Conservation (phyloP, 2,113 vertebrate genomes). For the Tachysurus fulvidraco region DNA sequence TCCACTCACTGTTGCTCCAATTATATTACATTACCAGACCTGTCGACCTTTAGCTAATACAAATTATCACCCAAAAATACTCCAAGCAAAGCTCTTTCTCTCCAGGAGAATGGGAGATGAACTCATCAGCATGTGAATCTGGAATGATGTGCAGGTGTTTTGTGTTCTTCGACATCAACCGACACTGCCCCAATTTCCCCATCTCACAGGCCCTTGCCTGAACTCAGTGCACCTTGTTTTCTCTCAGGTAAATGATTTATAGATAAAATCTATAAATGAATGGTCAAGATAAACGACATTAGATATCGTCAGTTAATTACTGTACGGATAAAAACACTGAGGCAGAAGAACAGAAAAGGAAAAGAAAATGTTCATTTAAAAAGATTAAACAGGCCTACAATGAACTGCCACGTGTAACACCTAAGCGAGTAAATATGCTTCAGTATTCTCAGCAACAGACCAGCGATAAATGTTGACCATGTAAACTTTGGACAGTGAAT, state of each 20-base stretch:
- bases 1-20: background rate
- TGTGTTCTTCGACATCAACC: background rate
- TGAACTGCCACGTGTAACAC: background rate
- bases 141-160: background rate
- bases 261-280: background rate
- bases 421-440: background rate
- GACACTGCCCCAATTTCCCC: background rate
- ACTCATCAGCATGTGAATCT: background rate
- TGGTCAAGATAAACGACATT: background rate
- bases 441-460: background rate
- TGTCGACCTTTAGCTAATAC: background rate
- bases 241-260: background rate
- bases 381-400: background rate
- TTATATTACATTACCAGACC: background rate
- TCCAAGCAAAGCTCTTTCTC: too few relatives aligned
- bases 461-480: background rate
- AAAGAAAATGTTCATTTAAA: background rate
- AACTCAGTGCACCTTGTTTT: background rate
- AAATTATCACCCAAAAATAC: background rate
- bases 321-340: too few relatives aligned
- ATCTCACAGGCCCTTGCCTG: background rate
- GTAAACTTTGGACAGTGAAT: background rate
- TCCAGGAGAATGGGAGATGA: background rate
- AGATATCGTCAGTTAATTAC: too few relatives aligned
- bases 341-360: background rate